Percentiles rank a stretch among this genome's conserved stretches.
Evolutionary conservation across 2,888 invertebrate genomes (phyloP).

Genomic region (Bruchidius siliquastri): DNA sequence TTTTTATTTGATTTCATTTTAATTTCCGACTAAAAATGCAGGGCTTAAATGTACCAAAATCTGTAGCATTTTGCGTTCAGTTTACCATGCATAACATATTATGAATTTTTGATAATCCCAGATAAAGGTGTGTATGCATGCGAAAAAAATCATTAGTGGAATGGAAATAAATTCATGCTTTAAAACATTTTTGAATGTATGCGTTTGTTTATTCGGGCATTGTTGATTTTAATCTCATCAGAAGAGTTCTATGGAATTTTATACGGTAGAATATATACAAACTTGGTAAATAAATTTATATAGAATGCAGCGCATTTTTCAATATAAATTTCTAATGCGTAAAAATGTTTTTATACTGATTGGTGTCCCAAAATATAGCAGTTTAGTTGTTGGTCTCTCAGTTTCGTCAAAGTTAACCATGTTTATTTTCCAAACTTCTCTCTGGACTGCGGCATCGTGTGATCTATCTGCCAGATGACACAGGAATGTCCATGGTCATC

Average conservation of each 20-base stretch:
- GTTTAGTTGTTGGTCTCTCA: too few relatives aligned
- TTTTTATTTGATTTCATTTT: background rate
- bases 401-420: too few relatives aligned
- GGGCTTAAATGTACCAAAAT: background rate
- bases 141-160: background rate
- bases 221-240: background rate
- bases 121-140: background rate
- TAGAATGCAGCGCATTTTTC: background rate
- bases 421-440: too few relatives aligned
- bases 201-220: background rate
- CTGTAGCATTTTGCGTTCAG: background rate
- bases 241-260: background rate
- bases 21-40: background rate
- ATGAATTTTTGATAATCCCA: background rate
- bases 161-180: background rate
- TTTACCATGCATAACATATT: background rate
- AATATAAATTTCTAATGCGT: too few relatives aligned
- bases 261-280: background rate
- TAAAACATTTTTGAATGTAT: background rate
- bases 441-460: too few relatives aligned
- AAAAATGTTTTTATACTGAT: too few relatives aligned
- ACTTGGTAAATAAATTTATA: background rate
- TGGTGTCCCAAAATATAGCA: too few relatives aligned
- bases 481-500: too few relatives aligned
- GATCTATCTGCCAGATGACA: too few relatives aligned